Conservation (phyloP, 64 coral and sea anemone genomes). For the Dendronephthya gigantea region DNA sequence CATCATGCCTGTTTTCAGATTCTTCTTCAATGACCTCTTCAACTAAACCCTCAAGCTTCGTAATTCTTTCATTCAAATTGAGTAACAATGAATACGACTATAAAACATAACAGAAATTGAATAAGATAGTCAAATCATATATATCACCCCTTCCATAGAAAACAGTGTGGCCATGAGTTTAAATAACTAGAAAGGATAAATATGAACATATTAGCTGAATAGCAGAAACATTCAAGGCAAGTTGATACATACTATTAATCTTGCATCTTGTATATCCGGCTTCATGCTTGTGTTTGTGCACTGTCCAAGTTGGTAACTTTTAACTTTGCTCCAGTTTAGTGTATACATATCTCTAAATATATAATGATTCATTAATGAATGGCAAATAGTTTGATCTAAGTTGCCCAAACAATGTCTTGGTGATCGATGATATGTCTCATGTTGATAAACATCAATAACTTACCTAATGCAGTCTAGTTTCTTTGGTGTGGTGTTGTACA, state of each 20-base stretch:
- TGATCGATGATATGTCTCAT: too few species aligned
- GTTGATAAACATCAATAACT: not conserved
- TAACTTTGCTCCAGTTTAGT: not conserved
- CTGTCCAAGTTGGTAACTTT: not conserved
- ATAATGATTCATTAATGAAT: not conserved
- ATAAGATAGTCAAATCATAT: not conserved
- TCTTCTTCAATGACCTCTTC: not conserved
- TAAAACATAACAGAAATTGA: not conserved
- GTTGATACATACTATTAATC: not conserved
- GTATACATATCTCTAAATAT: not conserved
- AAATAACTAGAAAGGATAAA: not conserved
- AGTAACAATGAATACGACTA: not conserved
- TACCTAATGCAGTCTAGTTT: conserved; percentile 35
- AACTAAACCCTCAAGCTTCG: not conserved
- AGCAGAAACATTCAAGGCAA: not conserved
- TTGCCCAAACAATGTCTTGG: too few species aligned
- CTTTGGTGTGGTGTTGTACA: conserved; percentile 47
- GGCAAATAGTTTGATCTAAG: too few species aligned
- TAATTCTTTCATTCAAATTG: not conserved
- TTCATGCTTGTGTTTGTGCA: not conserved
- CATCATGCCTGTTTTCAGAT: not conserved
- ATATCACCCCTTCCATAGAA: too few species aligned
- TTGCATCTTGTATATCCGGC: not conserved
- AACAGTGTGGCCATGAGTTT: too few species aligned
- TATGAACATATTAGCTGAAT: not conserved